These are phyloP conservation scores for Urechis unicinctus DNA, from an alignment of 2,888 invertebrate genomes.

Conservation along the genomic window DNA sequence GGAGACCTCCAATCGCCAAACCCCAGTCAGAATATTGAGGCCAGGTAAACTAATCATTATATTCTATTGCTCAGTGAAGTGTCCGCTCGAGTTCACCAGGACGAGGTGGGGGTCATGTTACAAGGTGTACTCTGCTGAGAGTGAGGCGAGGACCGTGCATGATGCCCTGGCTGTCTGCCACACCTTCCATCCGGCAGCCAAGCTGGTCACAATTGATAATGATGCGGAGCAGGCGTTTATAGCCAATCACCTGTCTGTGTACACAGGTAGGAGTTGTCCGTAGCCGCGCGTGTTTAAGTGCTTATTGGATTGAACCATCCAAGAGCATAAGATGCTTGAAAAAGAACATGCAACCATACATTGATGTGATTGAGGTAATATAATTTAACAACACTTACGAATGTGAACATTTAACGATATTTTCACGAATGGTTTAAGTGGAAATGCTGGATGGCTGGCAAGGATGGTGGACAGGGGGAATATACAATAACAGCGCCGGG, in stretches of 20 bases:
- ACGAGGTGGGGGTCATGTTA: not conserved
- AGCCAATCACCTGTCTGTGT: not conserved
- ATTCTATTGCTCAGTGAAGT: not conserved
- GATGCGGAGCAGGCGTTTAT: not conserved
- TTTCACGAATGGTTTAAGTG: not conserved
- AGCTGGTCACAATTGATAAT: not conserved
- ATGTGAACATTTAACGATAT: not conserved
- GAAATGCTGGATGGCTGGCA: conserved; percentile 2
- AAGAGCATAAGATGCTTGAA: not conserved
- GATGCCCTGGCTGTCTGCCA: not conserved
- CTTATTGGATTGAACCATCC: no score
- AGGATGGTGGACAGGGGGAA: conserved; percentile 2
- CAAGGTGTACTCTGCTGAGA: not conserved
- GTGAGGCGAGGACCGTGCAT: not conserved
- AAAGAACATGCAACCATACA: not conserved
- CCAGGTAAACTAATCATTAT: not conserved
- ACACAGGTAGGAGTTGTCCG: no score
- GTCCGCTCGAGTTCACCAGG: not conserved
- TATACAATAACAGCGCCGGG: not conserved
- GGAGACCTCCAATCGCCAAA: no score
- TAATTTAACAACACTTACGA: no score
- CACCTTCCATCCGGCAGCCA: not conserved
- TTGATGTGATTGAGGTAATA: no score
- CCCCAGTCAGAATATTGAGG: no score
- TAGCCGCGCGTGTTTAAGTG: no score